phyloP scores from a whole-genome alignment of 2,888 invertebrate genomes.

The Tetranychus piercei region DNA sequence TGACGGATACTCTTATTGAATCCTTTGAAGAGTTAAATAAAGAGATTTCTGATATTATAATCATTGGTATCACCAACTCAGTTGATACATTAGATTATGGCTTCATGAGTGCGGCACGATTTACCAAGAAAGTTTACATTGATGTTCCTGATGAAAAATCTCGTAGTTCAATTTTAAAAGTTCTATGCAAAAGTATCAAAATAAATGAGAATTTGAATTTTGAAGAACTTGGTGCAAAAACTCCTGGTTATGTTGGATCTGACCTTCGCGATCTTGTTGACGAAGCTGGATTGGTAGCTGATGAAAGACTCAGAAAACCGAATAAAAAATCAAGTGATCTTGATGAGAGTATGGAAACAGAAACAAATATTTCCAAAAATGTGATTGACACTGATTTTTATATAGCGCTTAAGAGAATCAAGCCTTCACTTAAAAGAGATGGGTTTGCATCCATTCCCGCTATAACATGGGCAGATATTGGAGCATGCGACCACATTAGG shows the following conservation, averaged over 20 bases:
- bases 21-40: constrained; percentile 57
- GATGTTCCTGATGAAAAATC: constrained; percentile 67
- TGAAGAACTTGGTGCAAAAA: constrained; percentile 53
- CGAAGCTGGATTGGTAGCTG: constrained; percentile 70
- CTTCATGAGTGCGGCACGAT: constrained; percentile 69
- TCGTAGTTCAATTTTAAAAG: constrained; percentile 47
- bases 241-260: constrained; percentile 90
- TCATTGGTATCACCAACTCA: constrained; percentile 87
- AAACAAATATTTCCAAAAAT: not conserved
- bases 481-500: constrained; percentile 67
- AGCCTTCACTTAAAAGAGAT: constrained; percentile 84
- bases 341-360: constrained; percentile 6
- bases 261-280: constrained; percentile 68
- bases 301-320: constrained; percentile 41
- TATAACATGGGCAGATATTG: constrained; percentile 90
- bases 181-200: constrained; percentile 50
- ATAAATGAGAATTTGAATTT: constrained; percentile 52
- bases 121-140: constrained; percentile 77
- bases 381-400: constrained; percentile 28
- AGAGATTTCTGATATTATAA: constrained; percentile 46
- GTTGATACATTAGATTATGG: constrained; percentile 83
- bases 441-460: constrained; percentile 94
- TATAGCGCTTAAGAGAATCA: constrained; percentile 56
- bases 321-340: not conserved
- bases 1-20: constrained; percentile 61